Conservation (phyloP, 2,888 invertebrate species). For the Arenicola marina region DNA sequence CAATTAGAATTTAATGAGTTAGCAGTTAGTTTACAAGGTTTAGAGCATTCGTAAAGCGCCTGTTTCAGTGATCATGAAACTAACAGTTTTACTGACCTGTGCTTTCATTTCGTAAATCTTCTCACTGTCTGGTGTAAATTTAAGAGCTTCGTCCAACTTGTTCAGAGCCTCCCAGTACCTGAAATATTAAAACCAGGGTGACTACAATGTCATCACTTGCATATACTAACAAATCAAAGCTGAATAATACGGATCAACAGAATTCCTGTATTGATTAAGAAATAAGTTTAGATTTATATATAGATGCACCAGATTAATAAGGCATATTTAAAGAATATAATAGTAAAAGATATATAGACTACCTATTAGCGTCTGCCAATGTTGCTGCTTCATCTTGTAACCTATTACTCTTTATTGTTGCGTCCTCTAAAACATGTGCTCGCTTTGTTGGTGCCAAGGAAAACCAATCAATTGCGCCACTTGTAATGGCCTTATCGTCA, state of each 20-base stretch:
- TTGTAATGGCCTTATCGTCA: constrained; percentile 34
- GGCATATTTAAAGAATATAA: neutral
- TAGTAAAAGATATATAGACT: neutral
- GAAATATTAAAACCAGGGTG: constrained; percentile 10
- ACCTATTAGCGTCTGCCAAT: constrained; percentile 58
- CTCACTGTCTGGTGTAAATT: constrained; percentile 52
- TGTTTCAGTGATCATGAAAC: no score
- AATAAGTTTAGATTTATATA: no score
- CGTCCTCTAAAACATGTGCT: constrained; percentile 50
- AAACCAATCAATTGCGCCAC: constrained; percentile 50
- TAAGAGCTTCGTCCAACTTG: constrained; percentile 61
- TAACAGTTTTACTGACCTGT: constrained; percentile 59
- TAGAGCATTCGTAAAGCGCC: no score
- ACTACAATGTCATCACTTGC: neutral
- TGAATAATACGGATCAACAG: no score
- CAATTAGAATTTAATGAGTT: no score
- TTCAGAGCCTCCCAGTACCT: constrained; percentile 62
- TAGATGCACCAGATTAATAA: no score
- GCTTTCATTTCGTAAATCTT: constrained; percentile 62
- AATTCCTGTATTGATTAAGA: no score
- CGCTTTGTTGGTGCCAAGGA: constrained; percentile 39
- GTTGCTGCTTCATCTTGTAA: constrained; percentile 51
- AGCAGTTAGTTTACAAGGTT: no score
- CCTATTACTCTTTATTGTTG: constrained; percentile 45
- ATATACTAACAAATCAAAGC: no score